phyloP scores from a whole-genome alignment of 2,888 invertebrate genomes.

The Anarsia innoxiella region DNA sequence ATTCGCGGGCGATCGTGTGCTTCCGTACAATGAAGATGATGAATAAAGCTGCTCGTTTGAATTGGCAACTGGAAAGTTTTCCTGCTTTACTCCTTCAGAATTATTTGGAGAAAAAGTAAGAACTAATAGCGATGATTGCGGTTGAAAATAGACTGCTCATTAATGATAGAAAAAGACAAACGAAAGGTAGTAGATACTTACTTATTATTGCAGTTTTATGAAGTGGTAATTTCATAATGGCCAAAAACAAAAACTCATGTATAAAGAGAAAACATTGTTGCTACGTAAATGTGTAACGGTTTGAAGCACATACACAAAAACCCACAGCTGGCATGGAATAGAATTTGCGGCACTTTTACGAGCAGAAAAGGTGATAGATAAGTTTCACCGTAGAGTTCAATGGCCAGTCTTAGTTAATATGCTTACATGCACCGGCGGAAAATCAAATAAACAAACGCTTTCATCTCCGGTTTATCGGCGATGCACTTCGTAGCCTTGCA shows the following conservation, averaged over 20 bases:
- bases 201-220: too few species aligned
- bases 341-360: slow-evolving; percentile 35
- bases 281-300: slow-evolving; percentile 17
- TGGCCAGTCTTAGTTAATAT: slow-evolving; percentile 54
- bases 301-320: too few species aligned
- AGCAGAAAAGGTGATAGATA: slow-evolving; percentile 31
- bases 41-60: slow-evolving; percentile 5
- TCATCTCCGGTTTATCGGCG: slow-evolving; percentile 66
- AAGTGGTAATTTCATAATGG: too few species aligned
- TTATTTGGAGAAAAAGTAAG: too few species aligned
- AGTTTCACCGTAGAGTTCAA: slow-evolving; percentile 39
- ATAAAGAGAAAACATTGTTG: too few species aligned
- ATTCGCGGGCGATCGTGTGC: slow-evolving; percentile 18
- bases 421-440: slow-evolving; percentile 48
- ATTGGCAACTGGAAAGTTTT: not conserved
- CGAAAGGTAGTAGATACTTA: too few species aligned
- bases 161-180: too few species aligned
- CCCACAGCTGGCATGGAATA: too few species aligned
- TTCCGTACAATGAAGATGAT: slow-evolving; percentile 6
- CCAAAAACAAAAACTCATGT: too few species aligned
- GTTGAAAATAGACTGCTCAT: too few species aligned
- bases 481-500: slow-evolving; percentile 67
- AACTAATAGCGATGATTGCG: too few species aligned
- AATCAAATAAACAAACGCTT: slow-evolving; percentile 70
- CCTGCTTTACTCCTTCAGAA: too few species aligned